Conservation (phyloP, 2,888 invertebrate genomes). For the Eudemis profundana region DNA sequence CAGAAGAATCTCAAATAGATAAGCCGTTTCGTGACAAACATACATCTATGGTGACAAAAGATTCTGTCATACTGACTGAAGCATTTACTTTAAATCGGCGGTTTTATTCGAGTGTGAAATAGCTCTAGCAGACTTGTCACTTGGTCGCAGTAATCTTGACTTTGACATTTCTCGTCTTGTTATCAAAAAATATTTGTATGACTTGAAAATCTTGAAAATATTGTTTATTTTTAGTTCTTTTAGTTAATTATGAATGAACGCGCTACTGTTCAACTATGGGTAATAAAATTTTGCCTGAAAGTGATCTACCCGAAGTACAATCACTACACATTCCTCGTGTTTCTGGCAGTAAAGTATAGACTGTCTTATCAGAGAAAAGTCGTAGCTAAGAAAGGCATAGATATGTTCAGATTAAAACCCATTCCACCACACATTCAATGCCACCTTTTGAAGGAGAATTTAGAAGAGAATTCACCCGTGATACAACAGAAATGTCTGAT, state of each 20-base stretch:
- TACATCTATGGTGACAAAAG: too few species aligned
- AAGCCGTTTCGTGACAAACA: neutral
- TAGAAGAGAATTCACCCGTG: slow-evolving; percentile 64
- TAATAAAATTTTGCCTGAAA: slow-evolving; percentile 78
- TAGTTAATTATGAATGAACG: slow-evolving; percentile 71
- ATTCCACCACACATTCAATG: slow-evolving; percentile 61
- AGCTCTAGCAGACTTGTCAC: neutral
- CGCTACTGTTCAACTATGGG: slow-evolving; percentile 69
- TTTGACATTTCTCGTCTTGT: slow-evolving; percentile 8
- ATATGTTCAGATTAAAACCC: slow-evolving; percentile 63
- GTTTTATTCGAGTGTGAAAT: slow-evolving; percentile 15
- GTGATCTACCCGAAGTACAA: slow-evolving; percentile 80
- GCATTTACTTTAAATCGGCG: neutral
- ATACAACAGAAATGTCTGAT: slow-evolving; percentile 71
- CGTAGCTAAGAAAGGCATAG: slow-evolving; percentile 57
- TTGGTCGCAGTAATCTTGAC: slow-evolving; percentile 12
- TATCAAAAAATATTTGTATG: slow-evolving; percentile 11
- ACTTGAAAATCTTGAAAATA: slow-evolving; percentile 35
- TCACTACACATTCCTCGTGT: slow-evolving; percentile 72
- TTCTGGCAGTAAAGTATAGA: slow-evolving; percentile 75
- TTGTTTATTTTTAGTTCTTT: slow-evolving; percentile 42
- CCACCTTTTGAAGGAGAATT: slow-evolving; percentile 59
- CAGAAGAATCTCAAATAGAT: neutral
- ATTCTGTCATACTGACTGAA: neutral
- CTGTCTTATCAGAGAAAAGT: slow-evolving; percentile 60